Evolutionary conservation across 53 echinoderm and acorn worm species (phyloP), one percentile per base, ranked within the genome.

Genomic region (Mesocentrotus franciscanus): DNA sequence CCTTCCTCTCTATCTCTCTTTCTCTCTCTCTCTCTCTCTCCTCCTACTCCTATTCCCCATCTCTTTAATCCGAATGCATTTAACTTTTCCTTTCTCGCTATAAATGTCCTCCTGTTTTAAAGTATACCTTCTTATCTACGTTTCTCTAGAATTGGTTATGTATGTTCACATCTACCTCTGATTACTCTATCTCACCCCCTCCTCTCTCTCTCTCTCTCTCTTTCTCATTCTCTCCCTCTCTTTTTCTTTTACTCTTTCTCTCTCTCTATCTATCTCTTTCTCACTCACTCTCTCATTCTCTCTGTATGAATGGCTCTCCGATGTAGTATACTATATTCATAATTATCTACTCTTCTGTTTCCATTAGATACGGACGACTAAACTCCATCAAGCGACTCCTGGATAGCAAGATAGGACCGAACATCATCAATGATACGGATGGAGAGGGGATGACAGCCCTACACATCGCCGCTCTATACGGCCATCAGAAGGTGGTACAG

Each of bases 361-460:
- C 30, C 32, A 74, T 29, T 24, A 98, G 98, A 90, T 98, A 97
- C 71, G 98, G 98, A 35, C 97, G 98, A 6, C 95, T 95, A 60
- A 97, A 98, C 42, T 97, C 98, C 60, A 97, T 97, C 85, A 97
- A 96, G 90, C 96, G 97, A 39, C 95, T 98, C 18, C 78, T 98
- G 27, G 97, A 98, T 71, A 97, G 98, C 90, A 91, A 92, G 22
- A 98, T 97, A 9, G 98, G 98, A 24, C 97, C 96, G 12, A 95
- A 97, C 87, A 97, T 98, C 90, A 97, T 97, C 92, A 98, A 98
- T 62, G 98, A 98, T 68, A 94, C 97, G 0, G 98, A 98, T 36
- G 97, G 96, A 13, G 96, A 97, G 15, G 98, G 98, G 18, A 97
- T 96, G 96, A 98, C 98, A 8, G 98, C 98, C 71, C 89, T 98